These are phyloP conservation scores for Peromyscus attwateri DNA, from an alignment of 2,797 vertebrate genomes.

Conservation along the genomic window DNA sequence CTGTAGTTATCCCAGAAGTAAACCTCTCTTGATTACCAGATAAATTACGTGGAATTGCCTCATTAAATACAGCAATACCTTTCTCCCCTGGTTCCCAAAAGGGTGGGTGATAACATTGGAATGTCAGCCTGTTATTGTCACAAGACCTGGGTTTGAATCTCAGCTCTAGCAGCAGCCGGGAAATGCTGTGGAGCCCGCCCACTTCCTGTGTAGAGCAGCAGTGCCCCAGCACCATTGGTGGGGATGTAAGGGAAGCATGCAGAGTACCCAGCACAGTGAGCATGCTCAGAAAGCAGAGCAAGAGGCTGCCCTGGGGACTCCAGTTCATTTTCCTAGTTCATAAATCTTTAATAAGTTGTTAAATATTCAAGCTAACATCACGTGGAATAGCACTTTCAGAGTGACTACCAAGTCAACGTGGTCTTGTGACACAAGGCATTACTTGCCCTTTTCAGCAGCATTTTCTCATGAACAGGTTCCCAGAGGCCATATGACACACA, in stretches of 20 bases:
- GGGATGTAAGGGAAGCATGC: background rate
- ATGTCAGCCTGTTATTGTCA: background rate
- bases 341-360: background rate
- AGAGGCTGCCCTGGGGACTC: background rate
- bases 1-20: no score
- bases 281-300: background rate
- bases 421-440: conserved; percentile 26
- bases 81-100: background rate
- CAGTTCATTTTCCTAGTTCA: conserved; percentile 29
- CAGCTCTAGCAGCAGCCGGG: background rate
- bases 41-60: no score
- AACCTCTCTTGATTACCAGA: no score
- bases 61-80: no score
- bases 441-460: conserved; percentile 40
- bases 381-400: background rate
- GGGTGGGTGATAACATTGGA: background rate
- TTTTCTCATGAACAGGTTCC: conserved; percentile 22
- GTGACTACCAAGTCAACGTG: background rate
- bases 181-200: background rate
- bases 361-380: conserved; percentile 46
- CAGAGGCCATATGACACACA: background rate
- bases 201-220: background rate
- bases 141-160: conserved; percentile 19
- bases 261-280: background rate
- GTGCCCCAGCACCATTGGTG: background rate